Percentiles rank a stretch among this genome's conserved stretches.
Conservation (phyloP, 2,888 invertebrate genomes). For the Cantharis flavilabris region DNA sequence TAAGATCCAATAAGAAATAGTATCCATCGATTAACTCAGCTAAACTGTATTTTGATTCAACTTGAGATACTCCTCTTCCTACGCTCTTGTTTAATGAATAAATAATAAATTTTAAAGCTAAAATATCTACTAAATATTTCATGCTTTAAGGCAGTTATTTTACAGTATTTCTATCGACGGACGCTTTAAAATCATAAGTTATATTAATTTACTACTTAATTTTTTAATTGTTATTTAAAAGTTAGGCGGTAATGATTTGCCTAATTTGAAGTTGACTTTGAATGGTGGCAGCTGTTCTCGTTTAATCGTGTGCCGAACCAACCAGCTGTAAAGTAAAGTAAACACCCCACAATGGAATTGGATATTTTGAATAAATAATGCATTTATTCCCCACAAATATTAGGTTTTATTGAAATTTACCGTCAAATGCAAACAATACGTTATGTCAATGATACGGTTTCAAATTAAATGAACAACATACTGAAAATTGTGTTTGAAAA, state of each 20-base stretch:
- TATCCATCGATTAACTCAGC: too few relatives aligned
- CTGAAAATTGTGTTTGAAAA: background rate
- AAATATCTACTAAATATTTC: too few relatives aligned
- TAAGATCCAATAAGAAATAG: too few relatives aligned
- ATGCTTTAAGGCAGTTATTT: too few relatives aligned
- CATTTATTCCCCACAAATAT: constrained; percentile 2
- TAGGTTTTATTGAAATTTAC: background rate
- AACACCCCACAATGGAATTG: background rate
- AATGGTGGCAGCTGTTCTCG: background rate
- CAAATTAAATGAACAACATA: background rate
- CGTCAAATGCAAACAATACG: background rate
- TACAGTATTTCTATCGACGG: too few relatives aligned
- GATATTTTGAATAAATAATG: background rate
- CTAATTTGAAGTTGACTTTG: background rate
- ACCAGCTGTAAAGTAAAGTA: constrained; percentile 2
- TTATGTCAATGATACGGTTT: background rate
- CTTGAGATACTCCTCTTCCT: too few relatives aligned
- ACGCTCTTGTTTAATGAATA: too few relatives aligned
- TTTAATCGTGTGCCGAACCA: background rate
- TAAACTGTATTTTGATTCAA: too few relatives aligned
- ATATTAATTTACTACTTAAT: background rate
- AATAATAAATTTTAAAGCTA: too few relatives aligned
- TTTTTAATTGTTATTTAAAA: background rate
- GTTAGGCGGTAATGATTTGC: background rate
- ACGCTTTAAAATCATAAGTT: background rate